Conservation (phyloP, 2,888 invertebrate species). For the Euproctis similis region DNA sequence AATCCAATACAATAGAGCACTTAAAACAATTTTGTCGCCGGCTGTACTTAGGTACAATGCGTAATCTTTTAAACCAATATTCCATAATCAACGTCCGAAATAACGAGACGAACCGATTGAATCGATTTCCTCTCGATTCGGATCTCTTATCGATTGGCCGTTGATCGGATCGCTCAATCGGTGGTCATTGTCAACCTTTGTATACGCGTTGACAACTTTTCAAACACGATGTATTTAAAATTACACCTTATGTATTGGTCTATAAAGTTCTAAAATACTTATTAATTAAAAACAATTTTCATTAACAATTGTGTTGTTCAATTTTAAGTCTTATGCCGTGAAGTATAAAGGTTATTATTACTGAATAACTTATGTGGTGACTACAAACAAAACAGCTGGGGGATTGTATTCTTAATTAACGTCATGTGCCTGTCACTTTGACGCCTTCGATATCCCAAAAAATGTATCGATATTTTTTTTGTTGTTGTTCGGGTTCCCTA, state of each 20-base stretch:
- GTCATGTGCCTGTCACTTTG: constrained; percentile 47
- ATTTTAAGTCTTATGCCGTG: constrained; percentile 20
- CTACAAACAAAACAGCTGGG: constrained; percentile 20
- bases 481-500: constrained; percentile 1
- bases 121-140: constrained; percentile 38
- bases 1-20: too few species aligned
- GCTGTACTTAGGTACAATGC: too few species aligned
- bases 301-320: constrained; percentile 7
- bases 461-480: constrained; percentile 12
- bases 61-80: constrained; percentile 12
- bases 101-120: constrained; percentile 44
- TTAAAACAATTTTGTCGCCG: too few species aligned
- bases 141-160: constrained; percentile 44
- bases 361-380: constrained; percentile 11
- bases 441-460: constrained; percentile 34
- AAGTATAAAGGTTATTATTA: constrained; percentile 11
- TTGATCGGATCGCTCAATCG: constrained; percentile 55
- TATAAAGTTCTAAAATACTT: constrained; percentile 9
- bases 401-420: constrained; percentile 43
- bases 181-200: constrained; percentile 48
- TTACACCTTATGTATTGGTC: constrained; percentile 18
- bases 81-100: constrained; percentile 42
- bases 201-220: constrained; percentile 40
- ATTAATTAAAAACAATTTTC: constrained; percentile 6
- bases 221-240: constrained; percentile 24